phyloP scores from a whole-genome alignment of 2,797 vertebrate genomes.

The Ispidina lecontei region DNA sequence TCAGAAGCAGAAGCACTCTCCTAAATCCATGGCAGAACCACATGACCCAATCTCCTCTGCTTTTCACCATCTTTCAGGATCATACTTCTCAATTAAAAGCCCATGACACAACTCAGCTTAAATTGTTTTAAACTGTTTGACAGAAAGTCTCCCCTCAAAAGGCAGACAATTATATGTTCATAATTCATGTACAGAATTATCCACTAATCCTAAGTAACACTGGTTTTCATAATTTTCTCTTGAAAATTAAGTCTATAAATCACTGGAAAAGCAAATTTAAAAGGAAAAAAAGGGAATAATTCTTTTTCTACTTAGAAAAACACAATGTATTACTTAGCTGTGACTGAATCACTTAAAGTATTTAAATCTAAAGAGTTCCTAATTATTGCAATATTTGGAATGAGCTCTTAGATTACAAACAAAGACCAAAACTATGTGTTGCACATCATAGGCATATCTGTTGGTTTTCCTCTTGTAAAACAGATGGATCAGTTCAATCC shows the following conservation, averaged over 20 bases:
- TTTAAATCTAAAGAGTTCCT: background rate
- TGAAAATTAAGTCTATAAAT: background rate
- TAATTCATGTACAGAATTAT: constrained; percentile 30
- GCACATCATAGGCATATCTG: background rate
- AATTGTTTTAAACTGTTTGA: background rate
- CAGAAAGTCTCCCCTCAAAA: background rate
- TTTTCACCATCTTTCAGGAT: background rate
- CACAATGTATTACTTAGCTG: background rate
- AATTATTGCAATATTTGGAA: background rate
- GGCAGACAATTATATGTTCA: background rate
- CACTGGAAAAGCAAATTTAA: background rate
- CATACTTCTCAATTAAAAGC: background rate
- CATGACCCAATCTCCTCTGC: background rate
- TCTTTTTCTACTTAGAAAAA: background rate
- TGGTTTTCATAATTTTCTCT: background rate
- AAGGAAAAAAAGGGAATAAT: background rate
- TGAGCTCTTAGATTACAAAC: background rate
- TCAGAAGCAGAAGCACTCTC: background rate
- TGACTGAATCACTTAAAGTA: background rate
- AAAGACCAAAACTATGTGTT: background rate
- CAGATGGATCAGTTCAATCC: background rate
- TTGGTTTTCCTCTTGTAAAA: background rate
- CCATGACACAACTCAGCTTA: background rate
- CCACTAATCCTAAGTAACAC: constrained; percentile 3
- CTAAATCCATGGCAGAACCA: background rate